phyloP scores from a whole-genome alignment of 2,888 invertebrate species.

The Mesoligia furuncula region DNA sequence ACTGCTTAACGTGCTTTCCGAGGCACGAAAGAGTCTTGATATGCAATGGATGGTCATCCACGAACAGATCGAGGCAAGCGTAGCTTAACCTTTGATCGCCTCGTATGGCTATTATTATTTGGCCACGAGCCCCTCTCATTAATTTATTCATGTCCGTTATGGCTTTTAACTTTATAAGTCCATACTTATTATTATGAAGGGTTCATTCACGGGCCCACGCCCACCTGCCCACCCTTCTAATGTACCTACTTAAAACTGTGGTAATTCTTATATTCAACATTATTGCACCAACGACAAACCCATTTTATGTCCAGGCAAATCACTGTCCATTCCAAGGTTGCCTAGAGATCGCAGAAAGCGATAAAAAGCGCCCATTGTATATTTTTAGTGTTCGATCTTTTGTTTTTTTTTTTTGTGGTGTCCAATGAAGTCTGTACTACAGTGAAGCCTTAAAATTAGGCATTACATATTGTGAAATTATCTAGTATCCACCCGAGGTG shows the following conservation, averaged over 20 bases:
- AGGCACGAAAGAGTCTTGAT: not conserved
- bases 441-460: not conserved
- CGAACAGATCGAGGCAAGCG: not conserved
- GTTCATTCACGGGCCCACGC: not conserved
- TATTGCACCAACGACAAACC: too few species aligned
- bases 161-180: constrained; percentile 4
- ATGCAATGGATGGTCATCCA: not conserved
- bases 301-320: too few species aligned
- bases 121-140: not conserved
- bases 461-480: not conserved
- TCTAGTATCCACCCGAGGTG: not conserved
- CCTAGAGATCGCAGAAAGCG: too few species aligned
- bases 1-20: not conserved
- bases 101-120: not conserved
- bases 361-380: too few species aligned
- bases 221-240: not conserved
- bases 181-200: not conserved
- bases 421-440: too few species aligned
- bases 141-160: not conserved
- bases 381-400: too few species aligned
- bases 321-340: too few species aligned
- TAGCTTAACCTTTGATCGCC: not conserved
- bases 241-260: not conserved
- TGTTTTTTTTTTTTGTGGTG: too few species aligned
- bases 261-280: not conserved